Evolutionary conservation across 1,140 invertebrate species (phyloP), one percentile per base, ranked within the genome.

Genomic region (Idris sp.): DNA sequence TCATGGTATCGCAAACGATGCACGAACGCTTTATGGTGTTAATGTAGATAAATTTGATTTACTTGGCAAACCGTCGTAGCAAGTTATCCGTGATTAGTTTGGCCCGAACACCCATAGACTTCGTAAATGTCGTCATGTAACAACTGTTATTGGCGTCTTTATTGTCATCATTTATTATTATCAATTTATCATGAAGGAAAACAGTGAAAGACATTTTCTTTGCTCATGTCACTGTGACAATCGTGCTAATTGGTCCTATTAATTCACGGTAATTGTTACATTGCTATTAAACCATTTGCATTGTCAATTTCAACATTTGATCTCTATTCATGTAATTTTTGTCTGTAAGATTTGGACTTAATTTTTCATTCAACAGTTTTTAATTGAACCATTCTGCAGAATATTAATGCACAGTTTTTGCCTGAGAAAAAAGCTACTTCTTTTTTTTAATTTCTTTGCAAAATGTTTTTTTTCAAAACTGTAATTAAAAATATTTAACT

Each of bases 1-100:
- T 69, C 62, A 65, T 69, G 65, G 64, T 69, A 77, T 73, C 69
- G 75, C 65, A 68, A 74, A 73, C 69, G 75, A 68, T 61, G 64
- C 59, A 73, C 69, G 64, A 67, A 65, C 69, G 75, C 69, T 77
- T 73, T 73, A 77, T 77, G 69, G 75, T 77, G 68, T 64, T 67
- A 74, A 77, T 74, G 69, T 71, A 74, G 75, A 74, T 77, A 74
- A 77, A 74, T 77, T 71, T 77, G 75, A 77, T 74, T 71, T 74
- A 67, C 65, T 65, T 69, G 74, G 68, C 30, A 26, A 69, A 74
- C 59, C 64, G 69, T 77, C 65, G 65, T 44, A 46, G 40, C 71
- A 54, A 74, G 65, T 77, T 74, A 74, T 74, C 61, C 69, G 30
- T 68, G 71, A 74, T 77, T 77, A 77, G 71, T 72, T 74, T 62